Conservation (phyloP, 1,140 invertebrate genomes). For the Microplitis demolitor region DNA sequence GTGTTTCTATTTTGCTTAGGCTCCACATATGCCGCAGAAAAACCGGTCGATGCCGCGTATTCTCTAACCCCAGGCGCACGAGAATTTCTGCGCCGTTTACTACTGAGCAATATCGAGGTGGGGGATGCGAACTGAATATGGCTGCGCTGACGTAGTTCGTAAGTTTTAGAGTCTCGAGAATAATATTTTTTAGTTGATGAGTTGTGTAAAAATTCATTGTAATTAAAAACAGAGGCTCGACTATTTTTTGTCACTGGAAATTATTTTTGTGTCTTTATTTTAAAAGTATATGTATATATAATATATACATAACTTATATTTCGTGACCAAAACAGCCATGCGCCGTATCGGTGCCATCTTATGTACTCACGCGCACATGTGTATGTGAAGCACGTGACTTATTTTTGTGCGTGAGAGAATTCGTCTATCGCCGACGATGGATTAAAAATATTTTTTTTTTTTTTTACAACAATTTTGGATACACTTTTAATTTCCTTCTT, state of each 20-base stretch:
- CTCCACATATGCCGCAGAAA: slow-evolving; percentile 17
- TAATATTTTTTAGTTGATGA: slow-evolving; percentile 17
- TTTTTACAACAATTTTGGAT: not conserved
- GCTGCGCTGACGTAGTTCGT: slow-evolving; percentile 13
- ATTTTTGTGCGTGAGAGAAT: not conserved
- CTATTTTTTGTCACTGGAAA: not conserved
- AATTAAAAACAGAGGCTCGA: too few relatives aligned
- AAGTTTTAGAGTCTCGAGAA: slow-evolving; percentile 5
- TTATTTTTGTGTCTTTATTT: not conserved
- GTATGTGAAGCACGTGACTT: slow-evolving; percentile 13
- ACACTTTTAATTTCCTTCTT: too few relatives aligned
- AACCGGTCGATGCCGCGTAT: slow-evolving; percentile 41
- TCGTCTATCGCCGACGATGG: not conserved
- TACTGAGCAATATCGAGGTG: slow-evolving; percentile 21
- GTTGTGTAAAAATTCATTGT: slow-evolving; percentile 12
- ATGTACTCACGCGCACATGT: slow-evolving; percentile 12
- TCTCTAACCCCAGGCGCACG: not conserved
- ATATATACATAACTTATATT: too few relatives aligned
- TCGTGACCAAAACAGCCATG: not conserved
- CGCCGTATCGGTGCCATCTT: slow-evolving; percentile 16
- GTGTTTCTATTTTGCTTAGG: not conserved
- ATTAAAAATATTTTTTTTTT: not conserved
- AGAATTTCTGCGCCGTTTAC: slow-evolving; percentile 27
- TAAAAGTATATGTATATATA: too few relatives aligned
- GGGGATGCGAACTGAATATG: slow-evolving; percentile 22